Conservation (phyloP, 2,888 invertebrate species). For the Acleris cristana region DNA sequence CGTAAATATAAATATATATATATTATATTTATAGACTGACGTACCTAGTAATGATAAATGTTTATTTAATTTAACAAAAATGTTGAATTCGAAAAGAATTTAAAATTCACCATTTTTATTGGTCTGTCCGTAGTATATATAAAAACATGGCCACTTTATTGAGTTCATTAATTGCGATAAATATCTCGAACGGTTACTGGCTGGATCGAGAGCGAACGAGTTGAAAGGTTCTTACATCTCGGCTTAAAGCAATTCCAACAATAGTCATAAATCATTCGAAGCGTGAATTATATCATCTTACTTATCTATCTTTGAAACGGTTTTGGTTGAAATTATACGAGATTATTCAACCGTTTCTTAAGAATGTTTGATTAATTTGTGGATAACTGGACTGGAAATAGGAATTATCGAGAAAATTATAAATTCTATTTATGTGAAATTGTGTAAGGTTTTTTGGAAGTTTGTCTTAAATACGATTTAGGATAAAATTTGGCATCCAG, state of each 20-base stretch:
- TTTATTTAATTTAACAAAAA: too few relatives aligned
- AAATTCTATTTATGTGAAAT: too few relatives aligned
- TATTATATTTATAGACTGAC: too few relatives aligned
- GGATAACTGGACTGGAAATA: background rate
- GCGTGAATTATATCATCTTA: conserved; percentile 28
- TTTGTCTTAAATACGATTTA: too few relatives aligned
- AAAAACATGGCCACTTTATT: conserved; percentile 9
- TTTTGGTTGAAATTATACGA: conserved; percentile 3
- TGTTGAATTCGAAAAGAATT: too few relatives aligned
- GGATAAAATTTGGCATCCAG: too few relatives aligned
- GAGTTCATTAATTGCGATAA: conserved; percentile 30
- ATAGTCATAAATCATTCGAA: conserved; percentile 35
- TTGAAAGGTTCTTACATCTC: conserved; percentile 29
- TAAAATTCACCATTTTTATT: too few relatives aligned
- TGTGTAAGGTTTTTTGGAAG: too few relatives aligned
- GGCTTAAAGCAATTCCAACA: conserved; percentile 24
- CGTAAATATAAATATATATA: too few relatives aligned
- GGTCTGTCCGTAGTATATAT: too few relatives aligned
- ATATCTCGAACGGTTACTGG: conserved; percentile 24
- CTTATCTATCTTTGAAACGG: background rate
- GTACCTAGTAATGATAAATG: too few relatives aligned
- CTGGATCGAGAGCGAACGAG: conserved; percentile 10
- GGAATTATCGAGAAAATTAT: too few relatives aligned
- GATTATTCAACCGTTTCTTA: background rate
- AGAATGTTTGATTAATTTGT: background rate